Evolutionary conservation across 2,113 vertebrate species (phyloP).

Genomic region (Coryphaenoides rupestris): DNA sequence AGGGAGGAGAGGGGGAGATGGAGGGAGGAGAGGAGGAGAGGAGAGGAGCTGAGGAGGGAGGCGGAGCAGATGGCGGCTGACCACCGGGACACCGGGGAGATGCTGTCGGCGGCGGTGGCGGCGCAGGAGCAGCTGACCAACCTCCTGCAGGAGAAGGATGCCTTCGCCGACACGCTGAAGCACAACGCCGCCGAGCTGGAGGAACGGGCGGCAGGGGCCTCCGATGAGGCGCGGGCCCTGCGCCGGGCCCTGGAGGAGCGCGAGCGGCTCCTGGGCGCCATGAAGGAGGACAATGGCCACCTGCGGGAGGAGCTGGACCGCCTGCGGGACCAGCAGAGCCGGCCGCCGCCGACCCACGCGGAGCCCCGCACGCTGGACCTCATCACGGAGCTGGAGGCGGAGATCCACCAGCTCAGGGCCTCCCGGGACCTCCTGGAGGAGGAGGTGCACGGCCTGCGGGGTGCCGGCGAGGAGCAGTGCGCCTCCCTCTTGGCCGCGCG

Average conservation of each 20-base stretch:
- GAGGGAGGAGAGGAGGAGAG: conserved; percentile 37
- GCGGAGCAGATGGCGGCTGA: conserved; percentile 77
- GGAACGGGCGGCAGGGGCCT: conserved; percentile 46
- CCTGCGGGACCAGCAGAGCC: conserved; percentile 86
- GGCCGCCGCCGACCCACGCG: conserved; percentile 63
- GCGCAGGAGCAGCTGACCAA: conserved; percentile 88
- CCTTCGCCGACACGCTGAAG: conserved; percentile 80
- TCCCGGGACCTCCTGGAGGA: conserved; percentile 77
- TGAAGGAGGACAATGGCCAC: conserved; percentile 98
- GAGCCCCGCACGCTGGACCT: conserved; percentile 86
- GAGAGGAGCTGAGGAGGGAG: conserved; percentile 75
- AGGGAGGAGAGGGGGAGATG: conserved; percentile 78
- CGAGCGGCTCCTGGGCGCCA: conserved; percentile 82
- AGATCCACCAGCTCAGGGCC: conserved; percentile 84
- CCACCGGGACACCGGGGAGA: conserved; percentile 83
- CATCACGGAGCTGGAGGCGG: conserved; percentile 87
- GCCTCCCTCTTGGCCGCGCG: conserved; percentile 75
- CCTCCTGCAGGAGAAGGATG: conserved; percentile 86
- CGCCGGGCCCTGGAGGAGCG: conserved; percentile 85
- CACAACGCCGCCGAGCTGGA: conserved; percentile 73
- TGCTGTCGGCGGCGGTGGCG: conserved; percentile 81
- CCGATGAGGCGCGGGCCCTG: conserved; percentile 68
- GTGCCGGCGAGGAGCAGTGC: conserved; percentile 80
- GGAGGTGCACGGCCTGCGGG: conserved; percentile 77
- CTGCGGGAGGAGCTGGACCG: conserved; percentile 94